phyloP scores from a whole-genome alignment of 2,797 vertebrate species.

The Crossoptilon crossoptilon region DNA sequence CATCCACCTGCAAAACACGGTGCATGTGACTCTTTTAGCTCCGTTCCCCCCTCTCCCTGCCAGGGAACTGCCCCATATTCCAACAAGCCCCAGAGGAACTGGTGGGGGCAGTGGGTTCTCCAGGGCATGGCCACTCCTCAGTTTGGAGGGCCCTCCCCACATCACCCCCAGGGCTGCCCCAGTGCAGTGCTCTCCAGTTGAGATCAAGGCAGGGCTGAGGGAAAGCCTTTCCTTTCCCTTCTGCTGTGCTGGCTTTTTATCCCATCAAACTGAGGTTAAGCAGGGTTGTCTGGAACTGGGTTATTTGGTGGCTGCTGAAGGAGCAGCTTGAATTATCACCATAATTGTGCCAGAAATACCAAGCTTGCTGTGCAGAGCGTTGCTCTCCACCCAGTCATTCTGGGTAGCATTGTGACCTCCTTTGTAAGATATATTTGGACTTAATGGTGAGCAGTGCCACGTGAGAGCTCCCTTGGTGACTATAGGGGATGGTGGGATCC shows the following conservation, averaged over 20 bases:
- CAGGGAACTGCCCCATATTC: background rate
- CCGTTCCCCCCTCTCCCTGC: background rate
- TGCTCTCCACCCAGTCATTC: background rate
- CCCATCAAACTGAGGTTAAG: background rate
- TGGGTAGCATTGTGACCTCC: background rate
- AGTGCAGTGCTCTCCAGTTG: background rate
- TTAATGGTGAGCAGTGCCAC: background rate
- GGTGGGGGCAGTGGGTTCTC: background rate
- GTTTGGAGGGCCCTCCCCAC: background rate
- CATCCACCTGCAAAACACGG: background rate
- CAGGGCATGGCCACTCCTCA: background rate
- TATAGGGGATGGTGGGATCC: rapidly evolving
- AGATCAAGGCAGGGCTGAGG: background rate
- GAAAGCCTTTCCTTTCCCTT: background rate
- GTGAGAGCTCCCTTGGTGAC: background rate
- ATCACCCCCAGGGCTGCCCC: background rate
- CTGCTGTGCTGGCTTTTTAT: background rate
- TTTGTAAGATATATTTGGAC: background rate
- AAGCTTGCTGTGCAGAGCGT: background rate
- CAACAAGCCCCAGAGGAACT: background rate
- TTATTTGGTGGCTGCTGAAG: background rate
- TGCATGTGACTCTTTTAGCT: rapidly evolving
- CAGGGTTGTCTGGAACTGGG: background rate
- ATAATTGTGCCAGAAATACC: background rate
- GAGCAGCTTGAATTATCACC: background rate